Evolutionary conservation across 2,113 vertebrate species (phyloP), one percentile per base, ranked within the genome.

Genomic region (Sinocyclocheilus rhinocerous): DNA sequence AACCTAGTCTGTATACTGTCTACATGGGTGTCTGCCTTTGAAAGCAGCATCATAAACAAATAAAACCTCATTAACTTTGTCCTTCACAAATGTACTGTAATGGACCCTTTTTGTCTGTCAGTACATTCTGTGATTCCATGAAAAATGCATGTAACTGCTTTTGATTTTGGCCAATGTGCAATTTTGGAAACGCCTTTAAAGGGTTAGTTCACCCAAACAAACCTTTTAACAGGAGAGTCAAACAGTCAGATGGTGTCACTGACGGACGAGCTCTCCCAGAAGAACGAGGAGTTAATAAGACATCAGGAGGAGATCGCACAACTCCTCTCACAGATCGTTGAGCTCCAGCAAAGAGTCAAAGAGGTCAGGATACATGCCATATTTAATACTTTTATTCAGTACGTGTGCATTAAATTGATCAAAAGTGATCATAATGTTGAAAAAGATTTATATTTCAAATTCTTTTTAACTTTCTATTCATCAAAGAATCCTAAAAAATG

Each of bases 231-330:
- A 99, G 98, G 97, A 7, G 97, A 99, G 95, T 97, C 97, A 78
- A 98, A 97, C 94, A 95, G 94, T 89, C 97, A 99, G 70, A 98
- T 99, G 95, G 95, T 96, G 88, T 95, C 92, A 75, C 95, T 99
- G 93, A 96, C 96, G 0, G 96, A 98, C 4, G 97, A 99, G 52
- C 90, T 99, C 70, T 95, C 97, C 24, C 95, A 94, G 79, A 99
- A 98, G 93, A 98, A 95, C 75, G 96, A 98, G 85, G 97, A 97
- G 80, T 86, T 98, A 87, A 89, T 97, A 84, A 93, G 93, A 29
- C 97, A 99, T 90, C 98, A 99, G 92, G 98, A 99, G 90, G 97
- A 99, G 90, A 98, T 99, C 57, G 95, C 98, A 15, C 96, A 97
- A 85, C 94, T 99, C 75, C 92, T 99, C 76, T 96, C 97, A 24